phyloP scores from a whole-genome alignment of 2,113 vertebrate species.

The Paramormyrops kingsleyae region DNA sequence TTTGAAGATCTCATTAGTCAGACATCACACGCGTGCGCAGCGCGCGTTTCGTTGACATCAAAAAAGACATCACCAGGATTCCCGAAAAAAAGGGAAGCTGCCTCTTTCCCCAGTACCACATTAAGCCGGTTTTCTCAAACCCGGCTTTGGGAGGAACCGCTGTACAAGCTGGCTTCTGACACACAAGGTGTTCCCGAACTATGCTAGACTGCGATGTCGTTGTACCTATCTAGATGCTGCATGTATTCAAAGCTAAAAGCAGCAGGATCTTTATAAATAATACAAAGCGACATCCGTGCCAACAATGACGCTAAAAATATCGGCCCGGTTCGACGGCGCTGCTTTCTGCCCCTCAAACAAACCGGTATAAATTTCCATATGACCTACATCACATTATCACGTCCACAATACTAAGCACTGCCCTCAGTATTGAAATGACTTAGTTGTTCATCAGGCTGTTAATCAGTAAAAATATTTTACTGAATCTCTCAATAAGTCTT shows the following conservation, averaged over 20 bases:
- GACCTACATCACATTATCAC: background rate
- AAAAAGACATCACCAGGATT: background rate
- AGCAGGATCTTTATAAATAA: background rate
- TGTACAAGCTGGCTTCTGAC: background rate
- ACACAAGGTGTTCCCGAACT: background rate
- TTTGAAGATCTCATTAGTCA: conserved; percentile 7
- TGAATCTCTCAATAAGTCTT: background rate
- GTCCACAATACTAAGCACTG: background rate
- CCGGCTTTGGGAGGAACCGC: background rate
- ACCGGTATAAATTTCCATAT: background rate
- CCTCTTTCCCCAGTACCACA: background rate
- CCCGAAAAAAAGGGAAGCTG: background rate
- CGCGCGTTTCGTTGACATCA: background rate
- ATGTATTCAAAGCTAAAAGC: background rate
- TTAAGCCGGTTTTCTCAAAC: background rate
- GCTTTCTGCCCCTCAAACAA: background rate
- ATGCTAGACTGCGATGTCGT: background rate
- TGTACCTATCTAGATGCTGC: background rate
- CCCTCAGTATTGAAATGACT: background rate
- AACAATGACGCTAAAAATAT: background rate
- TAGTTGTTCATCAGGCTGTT: background rate
- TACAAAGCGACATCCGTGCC: background rate
- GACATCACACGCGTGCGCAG: background rate
- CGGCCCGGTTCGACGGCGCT: background rate
- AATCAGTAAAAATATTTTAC: background rate